Base-by-base conservation (phyloP, 2,113 vertebrate genomes). In the Malaclemys terrapin region DNA sequence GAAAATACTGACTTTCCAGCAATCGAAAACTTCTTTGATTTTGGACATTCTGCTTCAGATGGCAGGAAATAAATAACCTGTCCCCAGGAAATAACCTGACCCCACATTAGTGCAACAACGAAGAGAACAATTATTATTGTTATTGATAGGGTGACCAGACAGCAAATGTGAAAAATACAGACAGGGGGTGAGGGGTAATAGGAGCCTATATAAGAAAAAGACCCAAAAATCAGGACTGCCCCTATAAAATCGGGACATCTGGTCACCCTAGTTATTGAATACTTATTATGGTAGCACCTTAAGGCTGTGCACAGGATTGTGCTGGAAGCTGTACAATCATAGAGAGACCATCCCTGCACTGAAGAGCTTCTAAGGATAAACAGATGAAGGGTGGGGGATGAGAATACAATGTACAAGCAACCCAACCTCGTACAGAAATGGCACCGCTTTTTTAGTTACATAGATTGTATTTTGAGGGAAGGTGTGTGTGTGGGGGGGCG, bases 281-380 rank as follows among this genome's bases (percentile, higher is more conserved):
- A 54, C 84, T 91, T 93, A 62, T 89, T 50, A 57, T 50, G 2
- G 94, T 93, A 85, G 11, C 22, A 88, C 50, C 56, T 27, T 47
- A 90, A 84, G 4, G 49, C 19, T 59, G 49, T 27, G 91, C 50
- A 8, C 12, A 80, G 57, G 20, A 22, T 19, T 90, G 52, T 53
- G 75, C 84, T 65, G 78, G 91, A 11, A 83, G 1, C 45, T 89
- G 87, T 50, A 62, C 72, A 92, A 95, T 91, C 1, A 69, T 65
- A 95, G 84, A 92, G 31, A 65, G 62, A 35, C 31, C 35, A 65
- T 65, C 5, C 62, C 31, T 65, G 62, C 14, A 35, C 62, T 89
- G 95, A 96, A 96, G 91, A 93, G 88, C 82, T 95, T 97, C 69
- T 85, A 29, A 95, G 59, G 81, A 95, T 95, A 97, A 97, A 96